Evolutionary conservation across 2,797 vertebrate genomes (phyloP).

Genomic region (Tolypeutes matacus): DNA sequence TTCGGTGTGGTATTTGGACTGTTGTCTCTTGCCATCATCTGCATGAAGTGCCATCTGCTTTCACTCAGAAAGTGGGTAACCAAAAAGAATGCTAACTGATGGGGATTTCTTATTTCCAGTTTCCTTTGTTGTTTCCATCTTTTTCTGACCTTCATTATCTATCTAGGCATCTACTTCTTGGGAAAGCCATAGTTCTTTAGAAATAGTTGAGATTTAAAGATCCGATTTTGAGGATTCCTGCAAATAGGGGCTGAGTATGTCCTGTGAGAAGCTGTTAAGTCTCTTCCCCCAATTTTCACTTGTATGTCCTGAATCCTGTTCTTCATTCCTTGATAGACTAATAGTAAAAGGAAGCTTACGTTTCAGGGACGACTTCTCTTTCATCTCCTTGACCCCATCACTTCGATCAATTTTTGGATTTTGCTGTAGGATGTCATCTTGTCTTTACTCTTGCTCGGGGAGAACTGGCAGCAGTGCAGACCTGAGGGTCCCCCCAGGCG

Average conservation of each 20-base stretch:
- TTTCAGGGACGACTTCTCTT: constrained; percentile 99
- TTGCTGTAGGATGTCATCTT: constrained; percentile 98
- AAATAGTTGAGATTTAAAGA: too few species aligned
- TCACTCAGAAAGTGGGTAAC: constrained; percentile 98
- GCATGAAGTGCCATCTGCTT: constrained; percentile 99
- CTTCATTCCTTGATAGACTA: constrained; percentile 95
- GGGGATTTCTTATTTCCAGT: constrained; percentile 95
- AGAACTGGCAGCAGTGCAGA: too few species aligned
- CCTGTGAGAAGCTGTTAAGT: too few species aligned
- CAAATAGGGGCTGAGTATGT: too few species aligned
- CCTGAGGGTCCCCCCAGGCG: too few species aligned
- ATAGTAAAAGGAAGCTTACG: constrained; percentile 98
- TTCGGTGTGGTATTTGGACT: constrained; percentile 99
- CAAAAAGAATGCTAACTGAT: constrained; percentile 97
- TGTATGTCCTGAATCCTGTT: constrained; percentile 91
- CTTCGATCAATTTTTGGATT: constrained; percentile 97
- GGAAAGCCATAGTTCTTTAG: too few species aligned
- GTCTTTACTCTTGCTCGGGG: constrained; percentile 94
- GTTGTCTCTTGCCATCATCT: constrained; percentile 99
- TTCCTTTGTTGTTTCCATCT: constrained; percentile 98
- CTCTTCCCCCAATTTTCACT: too few species aligned
- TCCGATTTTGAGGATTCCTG: too few species aligned
- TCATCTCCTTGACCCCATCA: constrained; percentile 96
- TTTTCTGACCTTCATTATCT: constrained; percentile 99
- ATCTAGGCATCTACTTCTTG: constrained; percentile 30